phyloP scores from a whole-genome alignment of 1,140 invertebrate genomes.

The Drosophila littoralis region DNA sequence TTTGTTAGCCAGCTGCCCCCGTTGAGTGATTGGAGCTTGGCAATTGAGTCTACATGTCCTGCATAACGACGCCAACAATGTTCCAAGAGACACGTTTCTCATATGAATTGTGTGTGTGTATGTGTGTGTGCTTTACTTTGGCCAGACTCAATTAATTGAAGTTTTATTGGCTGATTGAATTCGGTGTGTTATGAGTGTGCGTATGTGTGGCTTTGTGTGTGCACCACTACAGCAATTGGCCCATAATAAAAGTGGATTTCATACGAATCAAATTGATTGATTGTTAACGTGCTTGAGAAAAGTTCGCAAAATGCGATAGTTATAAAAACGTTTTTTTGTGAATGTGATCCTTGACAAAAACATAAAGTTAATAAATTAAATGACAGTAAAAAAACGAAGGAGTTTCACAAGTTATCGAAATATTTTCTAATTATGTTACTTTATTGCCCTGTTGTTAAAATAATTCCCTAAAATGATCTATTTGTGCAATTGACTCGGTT shows the following conservation, averaged over 20 bases:
- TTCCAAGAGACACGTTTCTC: constrained; percentile 40
- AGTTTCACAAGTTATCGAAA: neutral
- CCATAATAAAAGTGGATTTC: constrained; percentile 43
- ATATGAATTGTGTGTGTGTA: constrained; percentile 31
- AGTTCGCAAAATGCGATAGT: constrained; percentile 23
- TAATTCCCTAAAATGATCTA: neutral
- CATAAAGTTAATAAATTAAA: neutral
- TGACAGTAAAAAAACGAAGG: neutral
- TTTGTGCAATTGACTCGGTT: neutral
- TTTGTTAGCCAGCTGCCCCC: constrained; percentile 47
- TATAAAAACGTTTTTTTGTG: constrained; percentile 3
- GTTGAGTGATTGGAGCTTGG: constrained; percentile 55
- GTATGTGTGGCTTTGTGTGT: neutral
- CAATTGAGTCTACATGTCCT: constrained; percentile 49
- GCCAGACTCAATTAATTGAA: constrained; percentile 74
- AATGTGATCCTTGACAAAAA: neutral
- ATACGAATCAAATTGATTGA: constrained; percentile 57
- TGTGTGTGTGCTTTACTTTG: constrained; percentile 44
- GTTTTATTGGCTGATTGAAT: constrained; percentile 65
- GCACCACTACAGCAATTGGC: constrained; percentile 1
- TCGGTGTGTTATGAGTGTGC: constrained; percentile 3
- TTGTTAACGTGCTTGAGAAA: constrained; percentile 38
- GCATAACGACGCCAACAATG: constrained; percentile 41
- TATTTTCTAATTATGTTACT: neutral
- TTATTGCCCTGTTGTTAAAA: neutral